These are phyloP conservation scores for Myocastor coypus DNA, from an alignment of 2,113 vertebrate species.

Conservation along the genomic window DNA sequence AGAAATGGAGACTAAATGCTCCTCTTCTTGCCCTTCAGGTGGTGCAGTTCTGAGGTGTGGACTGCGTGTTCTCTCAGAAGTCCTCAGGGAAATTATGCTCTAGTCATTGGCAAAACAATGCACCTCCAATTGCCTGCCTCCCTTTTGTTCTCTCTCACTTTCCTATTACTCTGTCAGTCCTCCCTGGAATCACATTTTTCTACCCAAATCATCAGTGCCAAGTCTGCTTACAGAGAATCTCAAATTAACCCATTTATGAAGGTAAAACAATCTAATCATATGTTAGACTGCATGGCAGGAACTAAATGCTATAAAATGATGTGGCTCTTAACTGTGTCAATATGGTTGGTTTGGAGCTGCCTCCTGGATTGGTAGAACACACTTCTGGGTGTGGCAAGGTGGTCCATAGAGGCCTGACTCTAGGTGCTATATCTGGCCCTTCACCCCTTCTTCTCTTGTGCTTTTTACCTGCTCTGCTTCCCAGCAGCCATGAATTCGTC, in stretches of 20 bases:
- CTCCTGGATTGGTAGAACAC: background rate
- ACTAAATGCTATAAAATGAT: background rate
- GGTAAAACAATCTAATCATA: background rate
- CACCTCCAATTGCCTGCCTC: background rate
- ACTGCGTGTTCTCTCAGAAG: background rate
- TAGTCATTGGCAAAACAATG: background rate
- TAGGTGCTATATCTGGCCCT: background rate
- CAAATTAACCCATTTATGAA: background rate
- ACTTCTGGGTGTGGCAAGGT: background rate
- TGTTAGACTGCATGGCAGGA: background rate
- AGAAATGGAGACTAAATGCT: background rate
- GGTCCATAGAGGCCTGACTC: background rate
- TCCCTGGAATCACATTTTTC: constrained; percentile 5
- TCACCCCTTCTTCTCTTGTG: background rate
- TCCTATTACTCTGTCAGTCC: background rate
- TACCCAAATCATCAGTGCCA: background rate
- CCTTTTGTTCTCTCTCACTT: background rate
- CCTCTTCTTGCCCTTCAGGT: background rate
- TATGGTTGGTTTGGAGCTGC: background rate
- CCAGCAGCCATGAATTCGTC: background rate
- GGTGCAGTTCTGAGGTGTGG: background rate
- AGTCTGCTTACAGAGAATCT: background rate
- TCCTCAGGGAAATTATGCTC: background rate
- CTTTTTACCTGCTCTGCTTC: background rate
- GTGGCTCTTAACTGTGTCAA: background rate